Evolutionary conservation across 2,797 vertebrate species (phyloP).

Genomic region (Natrix natrix): DNA sequence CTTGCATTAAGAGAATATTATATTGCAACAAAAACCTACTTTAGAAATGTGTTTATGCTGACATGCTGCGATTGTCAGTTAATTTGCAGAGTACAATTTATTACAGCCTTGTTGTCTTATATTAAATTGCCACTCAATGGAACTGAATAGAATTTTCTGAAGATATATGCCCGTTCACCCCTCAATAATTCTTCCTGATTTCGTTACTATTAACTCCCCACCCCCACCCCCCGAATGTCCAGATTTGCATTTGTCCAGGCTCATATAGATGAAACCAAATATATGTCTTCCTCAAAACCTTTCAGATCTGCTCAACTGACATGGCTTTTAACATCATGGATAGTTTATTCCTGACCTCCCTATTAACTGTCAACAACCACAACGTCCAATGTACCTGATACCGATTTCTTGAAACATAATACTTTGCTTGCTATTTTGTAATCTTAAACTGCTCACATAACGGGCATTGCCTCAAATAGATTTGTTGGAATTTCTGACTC

Average conservation of each 20-base stretch:
- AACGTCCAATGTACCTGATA: neutral
- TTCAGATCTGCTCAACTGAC: neutral
- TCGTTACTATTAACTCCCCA: neutral
- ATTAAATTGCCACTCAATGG: neutral
- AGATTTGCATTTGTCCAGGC: neutral
- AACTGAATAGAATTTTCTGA: neutral
- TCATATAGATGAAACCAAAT: neutral
- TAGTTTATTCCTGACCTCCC: neutral
- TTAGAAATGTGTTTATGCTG: neutral
- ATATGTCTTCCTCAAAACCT: neutral
- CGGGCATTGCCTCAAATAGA: neutral
- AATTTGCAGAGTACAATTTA: neutral
- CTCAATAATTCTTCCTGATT: neutral
- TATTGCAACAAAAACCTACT: neutral
- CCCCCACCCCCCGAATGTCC: neutral
- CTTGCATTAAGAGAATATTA: neutral
- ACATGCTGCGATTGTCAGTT: neutral
- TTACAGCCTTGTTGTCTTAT: neutral
- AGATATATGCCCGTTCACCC: neutral
- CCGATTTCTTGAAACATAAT: neutral
- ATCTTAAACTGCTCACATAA: neutral
- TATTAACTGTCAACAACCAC: neutral
- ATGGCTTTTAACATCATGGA: neutral
- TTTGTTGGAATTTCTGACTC: neutral
- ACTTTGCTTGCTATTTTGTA: neutral